These are phyloP conservation scores for Drosophila suzukii DNA, from an alignment of 1,140 invertebrate species.

Conservation along the genomic window DNA sequence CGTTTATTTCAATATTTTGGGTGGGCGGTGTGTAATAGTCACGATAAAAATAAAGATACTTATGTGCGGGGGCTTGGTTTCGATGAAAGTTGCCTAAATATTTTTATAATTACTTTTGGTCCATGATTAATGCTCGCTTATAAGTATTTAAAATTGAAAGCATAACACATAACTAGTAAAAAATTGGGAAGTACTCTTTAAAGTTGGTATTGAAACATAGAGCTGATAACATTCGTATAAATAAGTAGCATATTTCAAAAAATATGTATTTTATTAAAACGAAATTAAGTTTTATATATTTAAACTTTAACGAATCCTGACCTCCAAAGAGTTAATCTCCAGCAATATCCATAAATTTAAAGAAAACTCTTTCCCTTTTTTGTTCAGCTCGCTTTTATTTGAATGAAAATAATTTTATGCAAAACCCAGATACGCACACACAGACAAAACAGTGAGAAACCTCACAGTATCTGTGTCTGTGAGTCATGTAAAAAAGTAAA, in stretches of 20 bases:
- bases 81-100: slow-evolving; percentile 27
- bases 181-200: no score
- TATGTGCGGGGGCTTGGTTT: slow-evolving; percentile 10
- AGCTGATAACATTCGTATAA: no score
- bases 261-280: no score
- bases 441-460: slow-evolving; percentile 17
- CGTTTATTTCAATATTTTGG: slow-evolving; percentile 20
- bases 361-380: slow-evolving; percentile 29
- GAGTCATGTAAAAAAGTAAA: slow-evolving; percentile 69
- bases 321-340: slow-evolving; percentile 4
- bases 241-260: no score
- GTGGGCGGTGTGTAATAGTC: slow-evolving; percentile 42
- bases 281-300: no score
- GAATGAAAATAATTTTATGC: slow-evolving; percentile 80
- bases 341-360: slow-evolving; percentile 15
- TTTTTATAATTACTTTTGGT: slow-evolving; percentile 16
- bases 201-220: no score
- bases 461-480: slow-evolving; percentile 43
- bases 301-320: not conserved
- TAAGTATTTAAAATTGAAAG: not conserved
- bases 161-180: not conserved
- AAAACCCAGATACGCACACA: slow-evolving; percentile 55
- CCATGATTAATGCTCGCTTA: not conserved
- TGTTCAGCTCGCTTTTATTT: slow-evolving; percentile 27
- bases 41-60: slow-evolving; percentile 6